phyloP scores from a whole-genome alignment of 2,888 invertebrate genomes.

The Pyrgus malvae region DNA sequence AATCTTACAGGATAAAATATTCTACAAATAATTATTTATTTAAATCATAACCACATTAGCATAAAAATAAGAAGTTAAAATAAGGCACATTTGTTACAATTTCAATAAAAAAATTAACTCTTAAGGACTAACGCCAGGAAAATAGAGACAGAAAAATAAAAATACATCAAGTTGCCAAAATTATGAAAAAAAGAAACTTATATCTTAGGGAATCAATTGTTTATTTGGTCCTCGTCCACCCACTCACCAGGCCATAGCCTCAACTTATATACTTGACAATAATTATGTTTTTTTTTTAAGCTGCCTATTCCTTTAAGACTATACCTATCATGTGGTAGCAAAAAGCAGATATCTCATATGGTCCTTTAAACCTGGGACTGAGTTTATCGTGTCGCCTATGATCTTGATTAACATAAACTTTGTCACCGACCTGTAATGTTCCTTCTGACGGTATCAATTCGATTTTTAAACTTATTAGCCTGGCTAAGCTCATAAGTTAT shows the following conservation, averaged over 20 bases:
- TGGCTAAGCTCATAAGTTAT: not conserved
- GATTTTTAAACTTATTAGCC: not conserved
- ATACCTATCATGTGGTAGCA: slow-evolving; percentile 22
- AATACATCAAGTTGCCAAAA: no score
- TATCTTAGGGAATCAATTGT: no score
- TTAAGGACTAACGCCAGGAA: no score
- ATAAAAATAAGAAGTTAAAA: no score
- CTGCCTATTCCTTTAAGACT: slow-evolving; percentile 12
- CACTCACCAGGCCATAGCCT: not conserved
- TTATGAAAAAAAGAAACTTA: no score
- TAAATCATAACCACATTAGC: no score
- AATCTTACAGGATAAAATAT: no score
- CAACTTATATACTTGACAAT: not conserved
- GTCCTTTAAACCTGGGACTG: slow-evolving; percentile 21
- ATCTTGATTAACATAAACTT: not conserved
- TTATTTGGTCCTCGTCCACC: not conserved
- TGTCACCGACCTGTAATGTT: not conserved
- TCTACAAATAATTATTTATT: no score
- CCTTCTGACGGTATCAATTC: not conserved
- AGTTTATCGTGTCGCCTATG: slow-evolving; percentile 18
- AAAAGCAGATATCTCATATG: slow-evolving; percentile 26
- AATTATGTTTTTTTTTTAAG: not conserved
- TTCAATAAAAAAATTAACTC: no score
- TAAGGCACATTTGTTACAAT: no score
- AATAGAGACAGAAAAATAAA: no score